phyloP scores from a whole-genome alignment of 2,888 invertebrate genomes.

The Cenopis cana region DNA sequence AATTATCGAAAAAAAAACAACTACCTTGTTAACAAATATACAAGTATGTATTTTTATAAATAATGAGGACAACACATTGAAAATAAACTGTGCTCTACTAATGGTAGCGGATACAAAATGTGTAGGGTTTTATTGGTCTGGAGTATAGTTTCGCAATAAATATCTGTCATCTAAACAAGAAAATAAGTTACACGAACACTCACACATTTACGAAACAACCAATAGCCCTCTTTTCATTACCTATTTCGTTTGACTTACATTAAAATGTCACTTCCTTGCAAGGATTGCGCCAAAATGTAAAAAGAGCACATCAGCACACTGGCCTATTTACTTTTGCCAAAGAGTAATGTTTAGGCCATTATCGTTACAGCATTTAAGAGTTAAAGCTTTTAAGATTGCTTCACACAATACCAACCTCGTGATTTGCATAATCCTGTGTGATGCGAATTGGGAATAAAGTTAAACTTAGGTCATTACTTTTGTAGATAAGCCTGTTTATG shows the following conservation, averaged over 20 bases:
- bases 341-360: slow-evolving; percentile 9
- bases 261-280: neutral
- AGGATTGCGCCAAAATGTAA: neutral
- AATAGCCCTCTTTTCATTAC: neutral
- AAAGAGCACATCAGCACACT: neutral
- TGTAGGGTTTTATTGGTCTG: no score
- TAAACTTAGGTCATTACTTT: slow-evolving; percentile 65
- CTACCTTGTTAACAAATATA: no score
- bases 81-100: no score
- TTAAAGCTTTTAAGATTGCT: slow-evolving; percentile 29
- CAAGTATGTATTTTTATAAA: no score
- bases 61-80: no score
- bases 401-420: slow-evolving; percentile 30
- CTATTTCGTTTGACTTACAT: neutral
- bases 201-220: neutral
- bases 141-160: no score
- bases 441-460: slow-evolving; percentile 58
- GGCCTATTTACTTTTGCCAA: neutral
- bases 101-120: no score
- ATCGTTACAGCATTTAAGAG: slow-evolving; percentile 5
- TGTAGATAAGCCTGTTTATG: slow-evolving; percentile 76
- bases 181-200: neutral
- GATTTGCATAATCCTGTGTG: slow-evolving; percentile 40
- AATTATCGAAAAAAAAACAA: no score
- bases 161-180: no score